phyloP scores from a whole-genome alignment of 2,888 invertebrate genomes.

The Alentia gelatinosa region DNA sequence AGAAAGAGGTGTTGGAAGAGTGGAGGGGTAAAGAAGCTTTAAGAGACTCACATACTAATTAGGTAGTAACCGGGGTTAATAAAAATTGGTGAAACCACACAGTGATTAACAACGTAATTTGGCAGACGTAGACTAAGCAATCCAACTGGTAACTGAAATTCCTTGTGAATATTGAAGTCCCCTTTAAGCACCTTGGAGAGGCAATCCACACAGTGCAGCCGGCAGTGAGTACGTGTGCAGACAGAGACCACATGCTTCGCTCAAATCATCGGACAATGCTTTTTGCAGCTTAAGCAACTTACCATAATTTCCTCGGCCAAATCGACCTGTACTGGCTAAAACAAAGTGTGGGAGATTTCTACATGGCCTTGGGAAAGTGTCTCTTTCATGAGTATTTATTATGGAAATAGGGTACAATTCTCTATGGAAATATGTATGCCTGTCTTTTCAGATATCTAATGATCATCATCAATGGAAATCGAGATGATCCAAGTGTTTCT shows the following conservation, averaged over 20 bases:
- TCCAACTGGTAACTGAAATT: not conserved
- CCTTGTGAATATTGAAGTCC: not conserved
- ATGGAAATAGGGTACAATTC: too few species aligned
- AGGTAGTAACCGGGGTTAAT: too few species aligned
- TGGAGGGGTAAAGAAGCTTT: too few species aligned
- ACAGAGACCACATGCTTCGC: not conserved
- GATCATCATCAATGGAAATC: too few species aligned
- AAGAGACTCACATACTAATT: too few species aligned
- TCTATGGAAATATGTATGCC: too few species aligned
- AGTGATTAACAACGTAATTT: too few species aligned
- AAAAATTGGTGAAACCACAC: not conserved
- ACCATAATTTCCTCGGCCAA: constrained; percentile 46
- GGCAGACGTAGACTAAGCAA: not conserved
- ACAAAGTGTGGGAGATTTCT: constrained; percentile 26
- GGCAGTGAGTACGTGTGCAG: not conserved
- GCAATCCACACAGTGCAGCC: not conserved
- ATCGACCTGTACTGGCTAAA: constrained; percentile 48
- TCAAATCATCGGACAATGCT: not conserved
- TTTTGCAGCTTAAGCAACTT: not conserved
- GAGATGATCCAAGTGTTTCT: too few species aligned
- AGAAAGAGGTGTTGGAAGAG: too few species aligned
- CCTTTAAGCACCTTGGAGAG: not conserved
- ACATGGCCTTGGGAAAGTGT: too few species aligned
- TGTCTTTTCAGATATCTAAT: too few species aligned
- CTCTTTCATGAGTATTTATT: too few species aligned